Percentiles rank a stretch among this genome's conserved stretches.
phyloP scores from a whole-genome alignment of 2,888 invertebrate species.

The Macaria liturata region DNA sequence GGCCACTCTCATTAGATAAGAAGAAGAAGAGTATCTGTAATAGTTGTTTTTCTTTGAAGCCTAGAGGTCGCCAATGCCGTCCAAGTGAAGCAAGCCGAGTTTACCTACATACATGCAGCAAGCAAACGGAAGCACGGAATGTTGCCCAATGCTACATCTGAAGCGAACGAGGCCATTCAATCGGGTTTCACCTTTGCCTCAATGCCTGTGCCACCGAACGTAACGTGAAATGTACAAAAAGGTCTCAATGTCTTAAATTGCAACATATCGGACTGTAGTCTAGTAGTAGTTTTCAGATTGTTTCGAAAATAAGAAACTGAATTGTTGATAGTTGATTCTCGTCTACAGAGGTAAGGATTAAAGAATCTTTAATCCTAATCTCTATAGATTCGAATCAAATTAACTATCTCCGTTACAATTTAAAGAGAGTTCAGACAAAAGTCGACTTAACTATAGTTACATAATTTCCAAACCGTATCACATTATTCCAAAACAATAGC shows the following conservation, averaged over 20 bases:
- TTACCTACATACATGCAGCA: conserved; percentile 30
- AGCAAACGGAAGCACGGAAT: conserved; percentile 70
- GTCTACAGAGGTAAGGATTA: too few relatives aligned
- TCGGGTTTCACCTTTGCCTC: conserved; percentile 69
- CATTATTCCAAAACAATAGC: too few relatives aligned
- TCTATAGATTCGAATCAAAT: too few relatives aligned
- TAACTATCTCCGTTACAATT: too few relatives aligned
- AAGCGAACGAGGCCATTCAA: conserved; percentile 57
- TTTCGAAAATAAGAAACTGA: conserved; percentile 34
- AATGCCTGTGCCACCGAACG: conserved; percentile 44
- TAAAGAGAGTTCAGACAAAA: too few relatives aligned
- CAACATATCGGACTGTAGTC: conserved; percentile 36
- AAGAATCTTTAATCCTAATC: too few relatives aligned
- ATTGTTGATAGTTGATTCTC: background rate
- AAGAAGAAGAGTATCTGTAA: too few relatives aligned
- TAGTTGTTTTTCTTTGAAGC: too few relatives aligned
- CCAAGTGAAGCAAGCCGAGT: conserved; percentile 30
- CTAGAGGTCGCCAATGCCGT: background rate
- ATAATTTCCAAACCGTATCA: too few relatives aligned
- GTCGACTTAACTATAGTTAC: too few relatives aligned
- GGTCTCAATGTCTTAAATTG: conserved; percentile 45
- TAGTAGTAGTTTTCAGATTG: conserved; percentile 12
- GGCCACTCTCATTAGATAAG: too few relatives aligned
- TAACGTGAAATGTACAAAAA: conserved; percentile 39
- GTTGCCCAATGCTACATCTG: conserved; percentile 61